These are phyloP conservation scores for Notoglanidium macrostoma DNA, from an alignment of 2,797 vertebrate genomes.

Conservation along the genomic window DNA sequence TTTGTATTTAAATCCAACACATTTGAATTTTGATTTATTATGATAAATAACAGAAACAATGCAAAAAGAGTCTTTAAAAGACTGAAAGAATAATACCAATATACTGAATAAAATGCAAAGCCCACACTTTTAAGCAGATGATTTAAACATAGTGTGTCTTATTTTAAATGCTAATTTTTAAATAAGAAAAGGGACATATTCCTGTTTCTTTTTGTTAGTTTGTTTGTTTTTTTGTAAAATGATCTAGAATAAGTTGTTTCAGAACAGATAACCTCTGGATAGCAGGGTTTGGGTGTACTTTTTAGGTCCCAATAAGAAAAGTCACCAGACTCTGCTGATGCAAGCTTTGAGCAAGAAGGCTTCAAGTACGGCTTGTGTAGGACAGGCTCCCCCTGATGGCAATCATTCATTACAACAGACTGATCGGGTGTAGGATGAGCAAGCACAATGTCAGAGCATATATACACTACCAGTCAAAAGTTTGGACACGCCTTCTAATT, in stretches of 20 bases:
- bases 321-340: slow-evolving; percentile 51
- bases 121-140: background rate
- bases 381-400: slow-evolving; percentile 50
- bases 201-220: background rate
- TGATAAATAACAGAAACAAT: background rate
- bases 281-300: background rate
- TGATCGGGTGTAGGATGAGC: background rate
- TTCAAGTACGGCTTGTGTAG: background rate
- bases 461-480: too few relatives aligned
- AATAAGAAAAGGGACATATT: background rate
- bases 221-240: too few relatives aligned
- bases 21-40: background rate
- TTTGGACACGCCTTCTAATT: too few relatives aligned
- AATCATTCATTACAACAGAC: slow-evolving; percentile 27
- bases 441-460: background rate
- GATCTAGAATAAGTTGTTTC: background rate
- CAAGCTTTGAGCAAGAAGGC: slow-evolving; percentile 49
- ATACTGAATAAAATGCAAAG: background rate
- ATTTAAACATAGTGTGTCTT: background rate
- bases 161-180: background rate
- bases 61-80: background rate
- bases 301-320: background rate
- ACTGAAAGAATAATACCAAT: background rate
- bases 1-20: background rate
- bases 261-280: background rate